These are phyloP conservation scores for Drosophila azteca DNA, from an alignment of 1,140 invertebrate genomes.

Conservation along the genomic window DNA sequence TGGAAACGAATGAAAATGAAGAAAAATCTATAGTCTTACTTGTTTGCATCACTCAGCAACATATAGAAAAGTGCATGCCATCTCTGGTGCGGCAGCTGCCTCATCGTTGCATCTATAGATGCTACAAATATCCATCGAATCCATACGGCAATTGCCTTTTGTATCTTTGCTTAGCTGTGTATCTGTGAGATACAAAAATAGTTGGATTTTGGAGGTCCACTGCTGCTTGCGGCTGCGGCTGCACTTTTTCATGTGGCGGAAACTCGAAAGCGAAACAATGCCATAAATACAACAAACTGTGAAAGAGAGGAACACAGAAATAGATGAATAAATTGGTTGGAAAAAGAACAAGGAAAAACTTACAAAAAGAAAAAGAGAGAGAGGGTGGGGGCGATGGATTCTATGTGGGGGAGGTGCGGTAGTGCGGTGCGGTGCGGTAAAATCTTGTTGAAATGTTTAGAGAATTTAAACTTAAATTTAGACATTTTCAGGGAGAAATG, in stretches of 20 bases:
- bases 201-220: constrained; percentile 68
- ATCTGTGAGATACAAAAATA: constrained; percentile 63
- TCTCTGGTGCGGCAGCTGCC: not conserved
- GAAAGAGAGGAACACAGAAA: constrained; percentile 34
- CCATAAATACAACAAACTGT: constrained; percentile 38
- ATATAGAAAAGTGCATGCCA: not conserved
- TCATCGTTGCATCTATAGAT: constrained; percentile 13
- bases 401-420: not conserved
- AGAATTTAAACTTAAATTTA: too few species aligned
- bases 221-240: too few species aligned
- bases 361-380: constrained; percentile 12
- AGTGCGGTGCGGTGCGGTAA: constrained; percentile 2
- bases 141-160: constrained; percentile 2
- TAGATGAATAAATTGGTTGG: constrained; percentile 46
- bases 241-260: constrained; percentile 41
- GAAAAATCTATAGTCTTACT: too few species aligned
- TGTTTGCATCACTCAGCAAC: too few species aligned
- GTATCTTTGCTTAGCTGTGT: constrained; percentile 34
- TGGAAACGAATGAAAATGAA: too few species aligned
- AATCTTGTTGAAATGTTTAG: too few species aligned
- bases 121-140: constrained; percentile 5
- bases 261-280: constrained; percentile 55
- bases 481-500: too few species aligned
- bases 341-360: constrained; percentile 57
- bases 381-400: not conserved